phyloP scores from a whole-genome alignment of 2,888 invertebrate species.

The Philereme vetulata region DNA sequence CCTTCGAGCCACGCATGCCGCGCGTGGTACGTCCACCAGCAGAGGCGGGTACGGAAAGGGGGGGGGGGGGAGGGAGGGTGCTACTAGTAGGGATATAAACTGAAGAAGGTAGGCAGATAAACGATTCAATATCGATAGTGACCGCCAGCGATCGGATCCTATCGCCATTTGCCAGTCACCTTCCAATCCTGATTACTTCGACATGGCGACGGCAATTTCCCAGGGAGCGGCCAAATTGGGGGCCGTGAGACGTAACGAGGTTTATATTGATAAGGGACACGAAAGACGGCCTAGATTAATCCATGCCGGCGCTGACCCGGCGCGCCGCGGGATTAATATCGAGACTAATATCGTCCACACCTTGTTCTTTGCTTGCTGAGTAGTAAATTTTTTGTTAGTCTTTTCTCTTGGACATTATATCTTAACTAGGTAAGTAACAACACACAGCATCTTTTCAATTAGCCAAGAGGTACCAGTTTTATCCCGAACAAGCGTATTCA shows the following conservation, averaged over 20 bases:
- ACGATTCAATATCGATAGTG: slow-evolving; percentile 18
- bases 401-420: no score
- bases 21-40: no score
- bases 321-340: not conserved
- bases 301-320: slow-evolving; percentile 18
- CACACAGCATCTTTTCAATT: no score
- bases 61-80: no score
- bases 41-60: no score
- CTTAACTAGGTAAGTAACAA: no score
- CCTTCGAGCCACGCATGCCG: not conserved
- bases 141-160: slow-evolving; percentile 15
- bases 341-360: slow-evolving; percentile 11
- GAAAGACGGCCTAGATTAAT: slow-evolving; percentile 46
- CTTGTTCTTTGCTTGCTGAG: not conserved
- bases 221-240: slow-evolving; percentile 46
- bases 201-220: slow-evolving; percentile 40
- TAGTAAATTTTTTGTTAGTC: no score
- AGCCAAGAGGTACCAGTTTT: no score
- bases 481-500: no score
- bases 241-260: slow-evolving; percentile 40
- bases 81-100: not conserved
- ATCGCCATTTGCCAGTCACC: slow-evolving; percentile 31
- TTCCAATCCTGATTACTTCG: slow-evolving; percentile 30
- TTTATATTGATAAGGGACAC: slow-evolving; percentile 48
- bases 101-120: not conserved